A percentile compares a stretch with the other conserved stretches of the same genome.
These are phyloP conservation scores for Oxyruncus cristatus DNA, from an alignment of 2,113 vertebrate genomes.

Conservation along the genomic window DNA sequence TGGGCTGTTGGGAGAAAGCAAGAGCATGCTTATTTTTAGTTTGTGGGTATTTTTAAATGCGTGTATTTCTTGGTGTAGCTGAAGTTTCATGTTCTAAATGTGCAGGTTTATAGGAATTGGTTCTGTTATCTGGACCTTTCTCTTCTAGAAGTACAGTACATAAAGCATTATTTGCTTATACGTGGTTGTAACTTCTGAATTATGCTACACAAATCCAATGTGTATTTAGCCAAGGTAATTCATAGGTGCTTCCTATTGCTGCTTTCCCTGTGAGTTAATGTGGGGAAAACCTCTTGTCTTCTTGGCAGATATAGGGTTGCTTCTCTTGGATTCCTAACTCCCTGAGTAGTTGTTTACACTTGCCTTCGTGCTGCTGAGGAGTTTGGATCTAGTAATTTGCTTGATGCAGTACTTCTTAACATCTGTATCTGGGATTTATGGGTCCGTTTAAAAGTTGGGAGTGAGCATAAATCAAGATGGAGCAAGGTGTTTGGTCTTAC, in stretches of 20 bases:
- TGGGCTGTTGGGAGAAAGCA: background rate
- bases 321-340: background rate
- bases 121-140: background rate
- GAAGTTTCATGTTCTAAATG: background rate
- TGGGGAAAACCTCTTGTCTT: background rate
- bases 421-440: background rate
- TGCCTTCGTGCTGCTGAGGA: background rate
- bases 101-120: background rate
- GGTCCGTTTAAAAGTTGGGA: background rate
- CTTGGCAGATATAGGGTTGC: background rate
- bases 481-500: background rate
- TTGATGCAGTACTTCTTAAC: background rate
- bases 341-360: background rate
- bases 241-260: background rate
- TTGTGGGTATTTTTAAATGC: background rate
- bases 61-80: background rate
- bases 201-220: background rate
- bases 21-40: background rate
- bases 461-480: background rate
- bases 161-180: background rate
- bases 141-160: background rate
- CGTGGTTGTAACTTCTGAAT: background rate
- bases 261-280: background rate
- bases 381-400: background rate
- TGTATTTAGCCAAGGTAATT: background rate